Conservation (phyloP, 2,797 vertebrate species). For the Eidolon dupreanum region DNA sequence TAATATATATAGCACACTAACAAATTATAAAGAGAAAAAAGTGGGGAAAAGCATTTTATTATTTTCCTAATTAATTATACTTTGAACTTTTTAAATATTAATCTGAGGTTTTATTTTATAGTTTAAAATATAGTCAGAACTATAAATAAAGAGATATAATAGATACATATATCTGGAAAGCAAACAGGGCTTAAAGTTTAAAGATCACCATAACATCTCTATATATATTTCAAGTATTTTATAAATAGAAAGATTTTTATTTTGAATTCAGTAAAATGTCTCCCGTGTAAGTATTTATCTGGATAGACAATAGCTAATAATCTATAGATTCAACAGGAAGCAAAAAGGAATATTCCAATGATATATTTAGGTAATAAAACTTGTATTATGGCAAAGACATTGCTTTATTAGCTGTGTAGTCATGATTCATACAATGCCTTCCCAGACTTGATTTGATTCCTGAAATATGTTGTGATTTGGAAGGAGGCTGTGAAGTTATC, state of each 20-base stretch:
- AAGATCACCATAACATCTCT: not conserved
- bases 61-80: constrained; percentile 44
- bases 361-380: constrained; percentile 4
- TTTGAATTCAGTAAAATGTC: not conserved
- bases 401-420: not conserved
- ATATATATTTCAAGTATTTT: not conserved
- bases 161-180: not conserved
- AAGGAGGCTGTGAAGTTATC: not conserved
- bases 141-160: not conserved
- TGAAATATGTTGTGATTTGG: not conserved
- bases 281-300: not conserved
- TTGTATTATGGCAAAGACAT: not conserved
- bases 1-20: constrained; percentile 58
- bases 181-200: constrained; percentile 24
- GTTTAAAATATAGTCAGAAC: not conserved
- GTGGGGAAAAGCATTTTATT: constrained; percentile 10
- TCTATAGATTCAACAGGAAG: not conserved
- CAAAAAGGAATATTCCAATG: not conserved
- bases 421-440: not conserved
- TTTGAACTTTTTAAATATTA: constrained; percentile 46
- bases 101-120: not conserved
- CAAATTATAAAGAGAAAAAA: constrained; percentile 62
- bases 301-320: not conserved
- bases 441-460: constrained; percentile 8
- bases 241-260: not conserved